phyloP scores from a whole-genome alignment of 2,888 invertebrate genomes.

The Acronicta alni region DNA sequence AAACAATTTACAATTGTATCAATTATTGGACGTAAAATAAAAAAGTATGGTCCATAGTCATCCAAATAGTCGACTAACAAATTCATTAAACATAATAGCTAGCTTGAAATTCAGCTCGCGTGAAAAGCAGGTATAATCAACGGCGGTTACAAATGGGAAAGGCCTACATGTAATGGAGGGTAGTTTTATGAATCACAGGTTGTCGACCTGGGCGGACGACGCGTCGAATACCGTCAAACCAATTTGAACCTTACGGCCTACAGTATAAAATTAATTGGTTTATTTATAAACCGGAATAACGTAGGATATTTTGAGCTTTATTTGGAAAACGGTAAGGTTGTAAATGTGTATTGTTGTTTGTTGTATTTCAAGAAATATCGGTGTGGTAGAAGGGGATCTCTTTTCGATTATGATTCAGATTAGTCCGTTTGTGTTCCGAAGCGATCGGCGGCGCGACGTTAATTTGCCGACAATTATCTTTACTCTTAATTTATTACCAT shows the following conservation, averaged over 20 bases:
- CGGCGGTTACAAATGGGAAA: conserved; percentile 69
- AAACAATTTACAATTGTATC: too few relatives aligned
- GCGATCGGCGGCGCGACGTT: conserved; percentile 40
- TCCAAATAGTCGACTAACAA: conserved; percentile 51
- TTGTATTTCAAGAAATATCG: conserved; percentile 27
- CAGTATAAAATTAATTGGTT: conserved; percentile 46
- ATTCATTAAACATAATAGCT: conserved; percentile 48
- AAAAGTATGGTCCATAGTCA: conserved; percentile 16
- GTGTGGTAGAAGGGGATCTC: conserved; percentile 32
- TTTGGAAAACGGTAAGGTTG: conserved; percentile 9
- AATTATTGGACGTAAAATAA: too few relatives aligned
- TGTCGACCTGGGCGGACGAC: conserved; percentile 74
- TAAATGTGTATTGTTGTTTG: conserved; percentile 12
- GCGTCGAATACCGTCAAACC: conserved; percentile 42
- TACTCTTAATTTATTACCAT: conserved; percentile 52
- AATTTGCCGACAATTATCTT: conserved; percentile 46
- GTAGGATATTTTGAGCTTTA: conserved; percentile 36
- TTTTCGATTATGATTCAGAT: conserved; percentile 50
- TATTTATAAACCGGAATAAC: conserved; percentile 37
- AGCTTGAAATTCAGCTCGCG: conserved; percentile 54
- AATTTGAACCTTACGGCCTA: conserved; percentile 46
- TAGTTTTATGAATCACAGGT: conserved; percentile 79
- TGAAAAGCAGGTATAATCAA: conserved; percentile 63
- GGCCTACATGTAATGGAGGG: conserved; percentile 71
- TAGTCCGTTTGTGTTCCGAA: conserved; percentile 41